Evolutionary conservation across 2,797 vertebrate genomes (phyloP).

Genomic region (Sebastes umbrosus): DNA sequence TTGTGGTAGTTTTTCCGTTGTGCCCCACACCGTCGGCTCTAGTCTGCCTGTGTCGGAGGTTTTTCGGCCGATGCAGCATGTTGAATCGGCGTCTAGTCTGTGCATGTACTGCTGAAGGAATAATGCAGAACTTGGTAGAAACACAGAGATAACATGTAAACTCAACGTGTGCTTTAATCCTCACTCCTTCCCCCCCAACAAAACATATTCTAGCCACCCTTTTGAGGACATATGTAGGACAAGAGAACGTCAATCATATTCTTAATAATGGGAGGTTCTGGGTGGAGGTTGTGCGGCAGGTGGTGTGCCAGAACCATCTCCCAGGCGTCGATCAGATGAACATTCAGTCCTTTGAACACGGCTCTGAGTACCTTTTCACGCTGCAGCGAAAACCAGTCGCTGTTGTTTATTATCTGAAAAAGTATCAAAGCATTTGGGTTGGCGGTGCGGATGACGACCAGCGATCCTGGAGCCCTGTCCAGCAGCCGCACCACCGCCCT

Average conservation of each 20-base stretch:
- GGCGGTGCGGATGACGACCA: slow-evolving; percentile 60
- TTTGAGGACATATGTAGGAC: slow-evolving; percentile 86
- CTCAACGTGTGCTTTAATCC: neutral
- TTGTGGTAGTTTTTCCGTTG: too few relatives aligned
- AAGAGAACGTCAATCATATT: slow-evolving; percentile 90
- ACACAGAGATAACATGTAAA: neutral
- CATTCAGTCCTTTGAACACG: slow-evolving; percentile 88
- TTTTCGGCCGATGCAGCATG: too few relatives aligned
- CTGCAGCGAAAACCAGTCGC: slow-evolving; percentile 92
- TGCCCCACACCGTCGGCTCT: too few relatives aligned
- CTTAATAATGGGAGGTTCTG: slow-evolving; percentile 87
- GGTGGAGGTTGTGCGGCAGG: slow-evolving; percentile 89
- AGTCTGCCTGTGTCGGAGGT: too few relatives aligned
- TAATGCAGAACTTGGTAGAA: neutral
- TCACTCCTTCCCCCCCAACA: neutral
- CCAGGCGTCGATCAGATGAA: slow-evolving; percentile 92
- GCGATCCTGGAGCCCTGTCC: neutral
- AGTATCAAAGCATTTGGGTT: slow-evolving; percentile 87
- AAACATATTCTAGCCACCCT: neutral
- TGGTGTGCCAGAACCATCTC: slow-evolving; percentile 92
- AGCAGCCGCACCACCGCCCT: neutral
- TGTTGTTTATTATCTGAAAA: slow-evolving; percentile 86
- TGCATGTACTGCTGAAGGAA: neutral
- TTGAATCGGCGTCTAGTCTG: too few relatives aligned
- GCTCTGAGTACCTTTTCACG: slow-evolving; percentile 85